Evolutionary conservation across 1,140 invertebrate genomes (phyloP), one percentile per base, ranked within the genome.

Genomic region (Rhizoglyphus robini): DNA sequence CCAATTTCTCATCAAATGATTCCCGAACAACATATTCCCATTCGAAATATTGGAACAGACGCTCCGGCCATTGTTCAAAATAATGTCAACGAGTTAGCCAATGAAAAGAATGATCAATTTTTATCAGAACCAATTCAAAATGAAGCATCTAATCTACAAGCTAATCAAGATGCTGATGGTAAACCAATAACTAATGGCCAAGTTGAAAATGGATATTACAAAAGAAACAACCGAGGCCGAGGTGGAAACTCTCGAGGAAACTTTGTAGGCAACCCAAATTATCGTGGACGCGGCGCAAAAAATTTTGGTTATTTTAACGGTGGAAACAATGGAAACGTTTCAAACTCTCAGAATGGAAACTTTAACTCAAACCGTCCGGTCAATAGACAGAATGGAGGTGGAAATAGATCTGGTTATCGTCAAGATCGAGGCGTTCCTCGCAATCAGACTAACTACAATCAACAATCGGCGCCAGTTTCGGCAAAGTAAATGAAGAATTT

Each of bases 1-100:
- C 70, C 64, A 66, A 63, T 47, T 27, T 61, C 67, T 47, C 59
- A 66, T 27, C 63, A 51, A 30, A 30, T 41, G n/a, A 54, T 61
- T 13, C 29, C 65, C 2, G 63, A n/a, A n/a, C n/a, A n/a, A n/a
- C n/a, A n/a, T n/a, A n/a, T n/a, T n/a, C n/a, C n/a, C n/a, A n/a
- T n/a, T n/a, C n/a, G n/a, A n/a, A n/a, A n/a, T n/a, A n/a, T n/a
- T n/a, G n/a, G n/a, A n/a, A n/a, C n/a, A n/a, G n/a, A n/a, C n/a
- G n/a, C n/a, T n/a, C n/a, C n/a, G n/a, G n/a, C n/a, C n/a, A n/a
- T n/a, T n/a, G n/a, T n/a, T n/a, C n/a, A n/a, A n/a, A n/a, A n/a
- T n/a, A n/a, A n/a, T n/a, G n/a, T n/a, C n/a, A n/a, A n/a, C n/a
- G n/a, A n/a, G n/a, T n/a, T n/a, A n/a, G n/a, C n/a, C n/a, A n/a